Evolutionary conservation across 23 tunicate genomes (phyloP).

Genomic region (Trididemnum miniatum): DNA sequence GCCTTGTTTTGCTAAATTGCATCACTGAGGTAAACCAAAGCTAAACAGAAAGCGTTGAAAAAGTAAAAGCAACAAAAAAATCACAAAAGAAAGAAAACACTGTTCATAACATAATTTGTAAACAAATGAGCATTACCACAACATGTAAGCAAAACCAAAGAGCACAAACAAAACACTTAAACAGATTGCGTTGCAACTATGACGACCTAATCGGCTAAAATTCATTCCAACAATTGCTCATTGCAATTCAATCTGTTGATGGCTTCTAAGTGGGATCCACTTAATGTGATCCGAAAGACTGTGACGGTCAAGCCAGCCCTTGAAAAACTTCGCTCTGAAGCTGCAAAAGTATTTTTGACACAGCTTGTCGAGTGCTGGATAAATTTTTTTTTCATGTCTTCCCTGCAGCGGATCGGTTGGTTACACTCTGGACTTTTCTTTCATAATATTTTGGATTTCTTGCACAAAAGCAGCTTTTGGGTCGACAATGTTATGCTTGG

Average conservation of each 20-base stretch:
- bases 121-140: no score
- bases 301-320: constrained; percentile 24
- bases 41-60: not conserved
- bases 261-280: constrained; percentile 20
- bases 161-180: no score
- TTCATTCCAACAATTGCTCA: not conserved
- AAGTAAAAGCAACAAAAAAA: not conserved
- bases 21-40: not conserved
- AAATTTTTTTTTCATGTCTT: not conserved
- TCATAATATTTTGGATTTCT: not conserved
- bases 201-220: not conserved
- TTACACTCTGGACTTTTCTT: not conserved
- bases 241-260: constrained; percentile 30
- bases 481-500: not conserved
- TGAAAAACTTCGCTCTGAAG: constrained; percentile 34
- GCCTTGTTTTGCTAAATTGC: not conserved
- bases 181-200: no score
- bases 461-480: not conserved
- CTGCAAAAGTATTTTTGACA: constrained; percentile 17
- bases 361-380: not conserved
- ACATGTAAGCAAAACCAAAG: no score
- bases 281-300: not conserved
- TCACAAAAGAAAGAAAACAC: not conserved
- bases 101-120: not conserved
- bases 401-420: not conserved